Evolutionary conservation across 2,888 invertebrate genomes (phyloP), one percentile per base, ranked within the genome.

Genomic region (Iselma pallidipennis): DNA sequence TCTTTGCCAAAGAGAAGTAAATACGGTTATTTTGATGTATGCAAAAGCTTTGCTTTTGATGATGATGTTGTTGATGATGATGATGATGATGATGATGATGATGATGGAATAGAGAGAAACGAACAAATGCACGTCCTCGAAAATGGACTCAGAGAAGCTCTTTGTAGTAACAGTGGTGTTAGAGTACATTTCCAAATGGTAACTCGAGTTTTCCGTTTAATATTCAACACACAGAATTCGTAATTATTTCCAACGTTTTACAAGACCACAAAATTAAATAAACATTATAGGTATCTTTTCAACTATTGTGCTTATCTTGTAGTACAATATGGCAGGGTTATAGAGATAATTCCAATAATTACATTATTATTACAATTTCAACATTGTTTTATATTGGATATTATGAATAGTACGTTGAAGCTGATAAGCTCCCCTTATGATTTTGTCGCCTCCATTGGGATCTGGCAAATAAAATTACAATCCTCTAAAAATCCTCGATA

Each of bases 1-100:
- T 37, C 37, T 37, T 37, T 37, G 16, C 37, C 37, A 37, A 37
- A 37, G 37, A 9, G 37, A 74, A 76, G 76, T 73, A 77, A 79
- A 79, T 78, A 78, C 76, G 75, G 76, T 79, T 77, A 77, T 77
- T 77, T 74, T 76, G 76, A 78, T 77, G 72, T 71, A 74, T 72
- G 71, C 71, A 69, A 64, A 45, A 45, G 71, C 69, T 70, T 66
- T 66, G 68, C 67, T 67, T 70, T 69, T 68, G 67, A 66, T 68
- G 61, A 10, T 23, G 45, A 23, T 45, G 45, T n/a, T 45, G 21
- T 4, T 45, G 25, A 25, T 25, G 45, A 12, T 21, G 45, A 19
- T 42, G 42, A 42, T 42, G 42, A 19, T 42, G 19, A 45, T 10
- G 7, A 10, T 45, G 45, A 21, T 45, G 21, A 25, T 6, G 3